These are phyloP conservation scores for Accipiter virgatus DNA, from an alignment of 2,113 vertebrate species.

Conservation along the genomic window DNA sequence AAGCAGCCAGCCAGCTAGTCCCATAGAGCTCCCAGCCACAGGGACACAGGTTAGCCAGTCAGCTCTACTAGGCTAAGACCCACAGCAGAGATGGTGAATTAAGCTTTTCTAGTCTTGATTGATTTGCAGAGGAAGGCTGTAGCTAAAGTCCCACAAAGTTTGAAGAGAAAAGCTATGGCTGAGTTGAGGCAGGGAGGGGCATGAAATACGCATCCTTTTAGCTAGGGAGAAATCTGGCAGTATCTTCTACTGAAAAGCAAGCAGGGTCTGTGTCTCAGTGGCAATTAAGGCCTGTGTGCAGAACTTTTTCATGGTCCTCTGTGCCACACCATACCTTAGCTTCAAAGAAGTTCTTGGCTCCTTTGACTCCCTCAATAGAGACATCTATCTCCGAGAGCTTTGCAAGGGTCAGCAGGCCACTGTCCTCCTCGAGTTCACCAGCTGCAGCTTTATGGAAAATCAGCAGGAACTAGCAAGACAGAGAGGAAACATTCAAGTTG, in stretches of 20 bases:
- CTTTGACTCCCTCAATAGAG: slow-evolving; percentile 89
- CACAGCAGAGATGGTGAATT: not conserved
- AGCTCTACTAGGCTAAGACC: not conserved
- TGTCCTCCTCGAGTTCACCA: slow-evolving; percentile 90
- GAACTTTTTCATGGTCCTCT: not conserved
- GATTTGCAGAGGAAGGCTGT: not conserved
- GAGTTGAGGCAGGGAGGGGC: not conserved
- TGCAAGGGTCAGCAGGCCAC: slow-evolving; percentile 88
- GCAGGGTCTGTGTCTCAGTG: not conserved
- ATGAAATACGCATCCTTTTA: not conserved
- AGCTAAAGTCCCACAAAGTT: not conserved
- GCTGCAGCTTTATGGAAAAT: slow-evolving; percentile 91
- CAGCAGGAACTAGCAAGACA: slow-evolving; percentile 83
- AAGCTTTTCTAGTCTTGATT: not conserved
- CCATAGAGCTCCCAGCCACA: not conserved
- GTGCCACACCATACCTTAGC: slow-evolving; percentile 82
- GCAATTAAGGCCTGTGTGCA: not conserved
- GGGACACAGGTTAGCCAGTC: not conserved
- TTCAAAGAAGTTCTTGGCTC: slow-evolving; percentile 95
- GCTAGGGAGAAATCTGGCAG: not conserved
- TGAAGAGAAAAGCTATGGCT: not conserved
- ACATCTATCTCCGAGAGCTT: slow-evolving; percentile 93
- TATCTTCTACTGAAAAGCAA: not conserved
- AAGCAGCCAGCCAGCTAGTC: not conserved
- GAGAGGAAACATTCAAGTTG: not conserved